These are phyloP conservation scores for Notocelia uddmanniana DNA, from an alignment of 2,888 invertebrate species.

Conservation along the genomic window DNA sequence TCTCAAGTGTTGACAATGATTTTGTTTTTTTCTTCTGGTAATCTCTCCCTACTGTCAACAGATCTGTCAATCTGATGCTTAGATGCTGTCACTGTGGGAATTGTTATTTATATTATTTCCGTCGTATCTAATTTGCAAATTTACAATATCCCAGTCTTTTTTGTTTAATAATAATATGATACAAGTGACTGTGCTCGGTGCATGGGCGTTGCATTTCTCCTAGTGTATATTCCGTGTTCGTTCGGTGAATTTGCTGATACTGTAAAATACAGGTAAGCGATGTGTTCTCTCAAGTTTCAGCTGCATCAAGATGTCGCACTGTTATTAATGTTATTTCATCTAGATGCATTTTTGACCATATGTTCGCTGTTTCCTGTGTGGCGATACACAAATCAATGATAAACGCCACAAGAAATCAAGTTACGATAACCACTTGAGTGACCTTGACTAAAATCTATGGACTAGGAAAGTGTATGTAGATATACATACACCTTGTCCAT, in stretches of 20 bases:
- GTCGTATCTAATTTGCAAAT: conserved; percentile 40
- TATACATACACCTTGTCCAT: conserved; percentile 31
- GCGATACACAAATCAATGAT: too few species aligned
- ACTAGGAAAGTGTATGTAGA: conserved; percentile 29
- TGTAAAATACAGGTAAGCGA: conserved; percentile 43
- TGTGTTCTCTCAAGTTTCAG: conserved; percentile 43
- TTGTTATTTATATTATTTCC: conserved; percentile 46
- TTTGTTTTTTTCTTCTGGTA: conserved; percentile 20
- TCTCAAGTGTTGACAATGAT: neutral
- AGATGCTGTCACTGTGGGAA: conserved; percentile 29
- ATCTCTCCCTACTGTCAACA: conserved; percentile 17
- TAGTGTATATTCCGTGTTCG: conserved; percentile 18
- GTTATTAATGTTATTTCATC: conserved; percentile 40
- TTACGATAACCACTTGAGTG: conserved; percentile 25
- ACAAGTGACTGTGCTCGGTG: conserved; percentile 33
- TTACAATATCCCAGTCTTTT: conserved; percentile 7
- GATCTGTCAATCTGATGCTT: conserved; percentile 22
- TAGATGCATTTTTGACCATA: conserved; percentile 32
- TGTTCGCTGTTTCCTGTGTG: conserved; percentile 5
- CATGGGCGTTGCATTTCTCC: conserved; percentile 37
- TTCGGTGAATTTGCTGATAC: conserved; percentile 23
- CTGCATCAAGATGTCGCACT: conserved; percentile 43
- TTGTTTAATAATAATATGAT: conserved; percentile 35
- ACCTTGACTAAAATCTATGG: conserved; percentile 41
- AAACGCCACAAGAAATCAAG: neutral